phyloP scores from a whole-genome alignment of 2,113 vertebrate species.

The Zapornia atra region DNA sequence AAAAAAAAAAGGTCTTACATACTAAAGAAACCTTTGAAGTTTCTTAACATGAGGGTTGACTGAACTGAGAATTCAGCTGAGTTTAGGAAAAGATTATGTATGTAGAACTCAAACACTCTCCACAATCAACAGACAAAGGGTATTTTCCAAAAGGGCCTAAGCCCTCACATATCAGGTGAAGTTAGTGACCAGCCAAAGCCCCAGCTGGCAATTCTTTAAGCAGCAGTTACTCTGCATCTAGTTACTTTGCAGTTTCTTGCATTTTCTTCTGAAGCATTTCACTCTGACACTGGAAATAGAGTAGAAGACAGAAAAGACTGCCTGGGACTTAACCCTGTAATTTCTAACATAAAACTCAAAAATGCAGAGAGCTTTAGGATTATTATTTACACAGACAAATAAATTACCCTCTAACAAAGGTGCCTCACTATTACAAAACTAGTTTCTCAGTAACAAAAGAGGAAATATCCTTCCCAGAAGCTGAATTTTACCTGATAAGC shows the following conservation, averaged over 20 bases:
- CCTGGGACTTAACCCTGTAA: neutral
- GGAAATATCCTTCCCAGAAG: neutral
- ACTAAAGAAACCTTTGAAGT: neutral
- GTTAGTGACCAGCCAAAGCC: neutral
- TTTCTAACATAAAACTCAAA: neutral
- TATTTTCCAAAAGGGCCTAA: neutral
- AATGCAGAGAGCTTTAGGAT: neutral
- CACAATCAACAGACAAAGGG: neutral
- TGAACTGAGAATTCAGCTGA: neutral
- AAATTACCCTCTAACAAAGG: neutral
- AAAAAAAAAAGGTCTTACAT: neutral
- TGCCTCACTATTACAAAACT: neutral
- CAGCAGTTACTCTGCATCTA: neutral
- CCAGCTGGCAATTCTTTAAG: neutral
- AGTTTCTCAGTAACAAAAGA: neutral
- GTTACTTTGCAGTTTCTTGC: neutral
- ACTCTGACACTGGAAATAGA: neutral
- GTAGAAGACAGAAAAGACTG: neutral
- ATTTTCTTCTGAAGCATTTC: neutral
- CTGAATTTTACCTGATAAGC: slow-evolving; percentile 86
- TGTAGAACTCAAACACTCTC: neutral
- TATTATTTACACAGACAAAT: neutral
- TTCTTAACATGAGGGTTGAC: neutral
- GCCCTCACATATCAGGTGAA: neutral
- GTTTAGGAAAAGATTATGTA: neutral